Evolutionary conservation across 2,888 invertebrate species (phyloP).

Genomic region (Drosophila infuscata): DNA sequence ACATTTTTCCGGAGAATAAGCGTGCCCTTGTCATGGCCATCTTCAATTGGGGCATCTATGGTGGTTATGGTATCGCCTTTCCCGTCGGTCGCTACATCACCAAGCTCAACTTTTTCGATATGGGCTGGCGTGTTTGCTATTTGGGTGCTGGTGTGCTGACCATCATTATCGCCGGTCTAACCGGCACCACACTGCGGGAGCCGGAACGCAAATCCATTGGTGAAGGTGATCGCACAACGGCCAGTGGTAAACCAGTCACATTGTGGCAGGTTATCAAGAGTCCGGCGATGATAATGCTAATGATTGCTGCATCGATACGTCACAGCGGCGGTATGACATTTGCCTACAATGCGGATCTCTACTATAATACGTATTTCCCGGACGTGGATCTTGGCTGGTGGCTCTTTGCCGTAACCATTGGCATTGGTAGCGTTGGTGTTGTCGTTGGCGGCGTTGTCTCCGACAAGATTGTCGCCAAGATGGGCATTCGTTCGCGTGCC

Average conservation of each 20-base stretch:
- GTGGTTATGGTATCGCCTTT: conserved; percentile 96
- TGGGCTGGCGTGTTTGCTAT: conserved; percentile 94
- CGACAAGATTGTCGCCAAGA: conserved; percentile 94
- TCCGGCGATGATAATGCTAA: conserved; percentile 92
- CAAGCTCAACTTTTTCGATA: conserved; percentile 89
- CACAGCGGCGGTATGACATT: conserved; percentile 96
- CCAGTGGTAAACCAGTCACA: conserved; percentile 86
- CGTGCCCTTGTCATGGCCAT: conserved; percentile 95
- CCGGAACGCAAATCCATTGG: conserved; percentile 91
- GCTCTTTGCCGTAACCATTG: conserved; percentile 94
- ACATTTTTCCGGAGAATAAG: conserved; percentile 92
- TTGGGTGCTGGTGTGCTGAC: conserved; percentile 92
- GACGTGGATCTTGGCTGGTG: conserved; percentile 96
- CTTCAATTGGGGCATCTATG: conserved; percentile 98
- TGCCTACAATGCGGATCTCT: conserved; percentile 95
- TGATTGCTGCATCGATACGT: conserved; percentile 94
- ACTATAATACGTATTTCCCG: conserved; percentile 94
- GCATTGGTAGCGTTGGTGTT: conserved; percentile 90
- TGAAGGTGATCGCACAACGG: conserved; percentile 86
- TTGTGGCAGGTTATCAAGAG: conserved; percentile 92
- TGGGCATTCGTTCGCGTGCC: conserved; percentile 93
- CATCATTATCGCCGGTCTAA: conserved; percentile 89
- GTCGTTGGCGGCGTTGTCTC: conserved; percentile 91
- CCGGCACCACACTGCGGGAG: conserved; percentile 91
- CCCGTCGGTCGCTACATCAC: conserved; percentile 95